phyloP scores from a whole-genome alignment of 2,113 vertebrate species.

The Arizona elegans region DNA sequence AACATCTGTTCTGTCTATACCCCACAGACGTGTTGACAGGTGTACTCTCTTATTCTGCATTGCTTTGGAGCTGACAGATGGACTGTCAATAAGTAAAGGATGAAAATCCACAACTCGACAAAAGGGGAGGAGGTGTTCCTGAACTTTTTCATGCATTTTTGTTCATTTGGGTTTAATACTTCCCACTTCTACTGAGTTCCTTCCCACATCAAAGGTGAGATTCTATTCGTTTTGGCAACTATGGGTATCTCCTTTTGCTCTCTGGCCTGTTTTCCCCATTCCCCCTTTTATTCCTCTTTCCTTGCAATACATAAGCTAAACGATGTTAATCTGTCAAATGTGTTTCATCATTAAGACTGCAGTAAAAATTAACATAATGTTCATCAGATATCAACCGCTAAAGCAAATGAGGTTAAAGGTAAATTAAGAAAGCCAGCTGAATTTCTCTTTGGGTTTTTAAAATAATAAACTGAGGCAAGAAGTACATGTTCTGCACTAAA shows the following conservation, averaged over 20 bases:
- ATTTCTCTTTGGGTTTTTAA: slow-evolving; percentile 12
- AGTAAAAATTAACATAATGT: slow-evolving; percentile 61
- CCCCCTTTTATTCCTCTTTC: slow-evolving; percentile 32
- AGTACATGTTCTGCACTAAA: accelerated
- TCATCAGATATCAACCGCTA: slow-evolving; percentile 62
- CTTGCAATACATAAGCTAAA: slow-evolving; percentile 63
- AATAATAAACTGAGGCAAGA: neutral
- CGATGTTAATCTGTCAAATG: slow-evolving; percentile 72
- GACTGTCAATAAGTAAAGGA: slow-evolving; percentile 60
- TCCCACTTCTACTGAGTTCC: slow-evolving; percentile 18
- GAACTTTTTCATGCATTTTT: slow-evolving; percentile 54
- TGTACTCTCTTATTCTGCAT: slow-evolving; percentile 50
- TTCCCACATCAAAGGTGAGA: neutral
- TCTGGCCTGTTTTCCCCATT: slow-evolving; percentile 45
- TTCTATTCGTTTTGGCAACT: slow-evolving; percentile 32
- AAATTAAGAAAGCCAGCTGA: neutral
- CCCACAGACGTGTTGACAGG: slow-evolving; percentile 77
- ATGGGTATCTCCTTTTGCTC: slow-evolving; percentile 24
- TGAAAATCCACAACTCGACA: slow-evolving; percentile 23
- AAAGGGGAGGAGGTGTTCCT: slow-evolving; percentile 35
- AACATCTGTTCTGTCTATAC: slow-evolving; percentile 73
- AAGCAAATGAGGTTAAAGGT: slow-evolving; percentile 53
- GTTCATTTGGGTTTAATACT: slow-evolving; percentile 45
- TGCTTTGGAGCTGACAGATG: slow-evolving; percentile 65
- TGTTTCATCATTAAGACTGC: slow-evolving; percentile 67